Percentiles rank a stretch among this genome's conserved stretches.
These are phyloP conservation scores for Drosophila neutralis DNA, from an alignment of 2,888 invertebrate genomes.

Conservation along the genomic window DNA sequence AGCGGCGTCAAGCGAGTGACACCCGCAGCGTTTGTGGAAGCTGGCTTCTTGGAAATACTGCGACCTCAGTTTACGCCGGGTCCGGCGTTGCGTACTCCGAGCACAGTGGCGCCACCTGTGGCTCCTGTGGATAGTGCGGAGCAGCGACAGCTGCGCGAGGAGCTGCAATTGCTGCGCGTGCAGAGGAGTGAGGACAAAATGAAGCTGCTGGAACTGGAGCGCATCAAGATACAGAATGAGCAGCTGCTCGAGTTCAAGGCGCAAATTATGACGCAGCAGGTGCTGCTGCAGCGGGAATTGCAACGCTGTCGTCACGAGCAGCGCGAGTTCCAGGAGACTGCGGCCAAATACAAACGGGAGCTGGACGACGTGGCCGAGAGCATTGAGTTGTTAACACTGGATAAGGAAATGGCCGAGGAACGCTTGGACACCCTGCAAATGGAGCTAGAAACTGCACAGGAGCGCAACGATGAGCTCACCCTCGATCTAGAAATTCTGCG, in stretches of 20 bases:
- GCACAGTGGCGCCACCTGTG: conserved; percentile 37
- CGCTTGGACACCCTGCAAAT: conserved; percentile 92
- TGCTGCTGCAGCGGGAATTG: conserved; percentile 93
- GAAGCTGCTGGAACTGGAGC: conserved; percentile 95
- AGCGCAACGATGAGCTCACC: conserved; percentile 95
- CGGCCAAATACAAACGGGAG: conserved; percentile 94
- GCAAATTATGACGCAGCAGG: conserved; percentile 95
- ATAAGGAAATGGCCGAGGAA: conserved; percentile 99
- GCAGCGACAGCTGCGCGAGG: conserved; percentile 87
- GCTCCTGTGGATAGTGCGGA: conserved; percentile 55
- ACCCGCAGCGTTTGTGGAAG: conserved; percentile 92
- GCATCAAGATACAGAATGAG: conserved; percentile 94
- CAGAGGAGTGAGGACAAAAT: conserved; percentile 96
- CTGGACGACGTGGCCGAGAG: conserved; percentile 96
- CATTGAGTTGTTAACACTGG: conserved; percentile 97
- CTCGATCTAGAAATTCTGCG: conserved; percentile 93
- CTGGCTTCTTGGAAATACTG: conserved; percentile 94
- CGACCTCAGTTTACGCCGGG: conserved; percentile 95
- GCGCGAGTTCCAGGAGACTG: conserved; percentile 93
- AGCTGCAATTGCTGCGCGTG: conserved; percentile 93
- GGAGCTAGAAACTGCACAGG: conserved; percentile 94
- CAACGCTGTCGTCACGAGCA: conserved; percentile 94
- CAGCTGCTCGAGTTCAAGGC: conserved; percentile 96
- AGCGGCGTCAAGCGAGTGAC: conserved; percentile 87
- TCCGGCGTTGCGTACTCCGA: conserved; percentile 90